These are phyloP conservation scores for Allobates femoralis DNA, from an alignment of 2,797 vertebrate species.

Conservation along the genomic window DNA sequence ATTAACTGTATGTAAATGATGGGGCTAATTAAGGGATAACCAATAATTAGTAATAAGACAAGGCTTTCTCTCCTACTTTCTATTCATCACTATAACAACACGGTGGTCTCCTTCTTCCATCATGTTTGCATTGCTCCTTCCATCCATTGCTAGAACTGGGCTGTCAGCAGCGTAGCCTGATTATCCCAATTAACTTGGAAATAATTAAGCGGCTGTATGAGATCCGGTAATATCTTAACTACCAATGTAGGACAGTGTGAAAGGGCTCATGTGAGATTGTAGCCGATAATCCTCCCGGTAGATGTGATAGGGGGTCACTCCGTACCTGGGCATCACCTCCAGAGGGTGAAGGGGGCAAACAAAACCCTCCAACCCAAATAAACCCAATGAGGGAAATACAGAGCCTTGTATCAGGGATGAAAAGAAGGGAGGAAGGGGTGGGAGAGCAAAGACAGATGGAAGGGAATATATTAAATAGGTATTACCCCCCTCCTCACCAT, in stretches of 20 bases:
- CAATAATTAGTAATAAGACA: background rate
- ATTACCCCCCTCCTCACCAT: slow-evolving; percentile 6
- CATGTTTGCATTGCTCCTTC: slow-evolving; percentile 6
- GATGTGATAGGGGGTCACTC: background rate
- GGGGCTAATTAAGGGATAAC: background rate
- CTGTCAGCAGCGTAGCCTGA: slow-evolving; percentile 58
- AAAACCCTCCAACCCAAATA: slow-evolving; percentile 29
- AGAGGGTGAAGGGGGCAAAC: background rate
- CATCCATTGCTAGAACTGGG: slow-evolving; percentile 55
- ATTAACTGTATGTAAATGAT: background rate
- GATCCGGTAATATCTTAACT: slow-evolving; percentile 60
- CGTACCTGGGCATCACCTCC: no score
- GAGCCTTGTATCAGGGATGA: slow-evolving; percentile 26
- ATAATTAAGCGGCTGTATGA: slow-evolving; percentile 60
- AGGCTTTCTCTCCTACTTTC: background rate
- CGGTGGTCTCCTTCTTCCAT: background rate
- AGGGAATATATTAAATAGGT: slow-evolving; percentile 18
- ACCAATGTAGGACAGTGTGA: slow-evolving; percentile 60
- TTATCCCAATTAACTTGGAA: slow-evolving; percentile 63
- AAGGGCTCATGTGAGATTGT: slow-evolving; percentile 39
- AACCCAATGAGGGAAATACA: slow-evolving; percentile 22
- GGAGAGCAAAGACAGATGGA: slow-evolving; percentile 19
- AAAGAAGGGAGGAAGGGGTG: slow-evolving; percentile 26
- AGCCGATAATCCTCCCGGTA: background rate
- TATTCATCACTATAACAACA: background rate